Percentiles rank a stretch among this genome's conserved stretches.
phyloP scores from a whole-genome alignment of 2,797 vertebrate genomes.

The Bradypodion pumilum region DNA sequence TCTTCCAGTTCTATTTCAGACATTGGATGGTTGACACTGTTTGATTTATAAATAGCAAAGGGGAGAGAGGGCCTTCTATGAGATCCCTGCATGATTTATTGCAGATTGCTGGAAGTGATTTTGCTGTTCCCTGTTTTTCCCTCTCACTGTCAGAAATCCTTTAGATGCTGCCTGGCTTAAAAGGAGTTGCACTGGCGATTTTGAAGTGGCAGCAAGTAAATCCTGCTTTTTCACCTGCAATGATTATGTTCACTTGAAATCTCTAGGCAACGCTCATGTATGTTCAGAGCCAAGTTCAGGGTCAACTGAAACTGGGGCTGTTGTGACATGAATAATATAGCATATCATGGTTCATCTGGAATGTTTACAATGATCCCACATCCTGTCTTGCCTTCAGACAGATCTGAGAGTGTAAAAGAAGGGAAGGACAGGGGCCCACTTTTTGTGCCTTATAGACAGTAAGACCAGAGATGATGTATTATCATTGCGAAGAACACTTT shows the following conservation, averaged over 20 bases:
- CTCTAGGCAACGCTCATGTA: slow-evolving; percentile 11
- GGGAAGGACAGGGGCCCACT: not conserved
- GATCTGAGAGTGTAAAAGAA: not conserved
- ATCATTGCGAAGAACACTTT: not conserved
- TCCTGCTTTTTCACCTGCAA: slow-evolving; percentile 38
- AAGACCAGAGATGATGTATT: not conserved
- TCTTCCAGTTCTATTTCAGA: slow-evolving; percentile 22
- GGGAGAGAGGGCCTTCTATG: not conserved
- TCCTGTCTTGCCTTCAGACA: not conserved
- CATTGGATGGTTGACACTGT: slow-evolving; percentile 2
- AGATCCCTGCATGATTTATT: not conserved
- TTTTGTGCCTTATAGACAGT: not conserved
- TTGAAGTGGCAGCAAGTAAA: not conserved
- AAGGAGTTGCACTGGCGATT: not conserved
- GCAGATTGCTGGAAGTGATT: not conserved
- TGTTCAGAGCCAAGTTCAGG: slow-evolving; percentile 32
- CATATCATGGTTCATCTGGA: not conserved
- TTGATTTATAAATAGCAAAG: slow-evolving; percentile 18
- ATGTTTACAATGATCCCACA: not conserved
- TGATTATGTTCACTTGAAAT: slow-evolving; percentile 26
- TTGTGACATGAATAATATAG: not conserved
- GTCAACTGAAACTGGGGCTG: slow-evolving; percentile 25
- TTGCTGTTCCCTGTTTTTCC: not conserved
- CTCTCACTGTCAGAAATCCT: fast-evolving
- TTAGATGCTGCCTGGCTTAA: not conserved